These are phyloP conservation scores for Coreoperca whiteheadi DNA, from an alignment of 2,113 vertebrate species.

Conservation along the genomic window DNA sequence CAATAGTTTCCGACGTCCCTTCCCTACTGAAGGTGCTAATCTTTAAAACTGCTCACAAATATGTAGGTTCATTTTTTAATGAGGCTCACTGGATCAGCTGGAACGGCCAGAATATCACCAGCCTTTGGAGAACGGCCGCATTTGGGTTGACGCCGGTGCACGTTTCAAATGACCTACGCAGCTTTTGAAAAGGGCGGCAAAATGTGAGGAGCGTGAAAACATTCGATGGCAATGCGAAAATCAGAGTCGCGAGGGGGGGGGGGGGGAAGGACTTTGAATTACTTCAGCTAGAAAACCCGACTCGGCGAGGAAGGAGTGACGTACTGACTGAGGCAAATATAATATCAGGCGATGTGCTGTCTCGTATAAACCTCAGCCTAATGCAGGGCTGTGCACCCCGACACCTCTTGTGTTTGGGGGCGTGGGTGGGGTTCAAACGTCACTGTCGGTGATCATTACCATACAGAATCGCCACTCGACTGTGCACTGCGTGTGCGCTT, in stretches of 20 bases:
- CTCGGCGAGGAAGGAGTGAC: not conserved
- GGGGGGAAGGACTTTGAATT: not conserved
- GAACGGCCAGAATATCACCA: too few species aligned
- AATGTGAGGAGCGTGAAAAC: too few species aligned
- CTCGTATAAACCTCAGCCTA: not conserved
- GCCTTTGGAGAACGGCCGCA: too few species aligned
- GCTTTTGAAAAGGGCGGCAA: too few species aligned
- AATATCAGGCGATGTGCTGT: not conserved
- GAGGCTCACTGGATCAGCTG: too few species aligned
- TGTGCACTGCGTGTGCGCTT: conserved; percentile 38
- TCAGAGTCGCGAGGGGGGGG: too few species aligned
- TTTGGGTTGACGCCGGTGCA: too few species aligned
- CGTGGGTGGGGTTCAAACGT: not conserved
- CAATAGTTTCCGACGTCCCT: not conserved
- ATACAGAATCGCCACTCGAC: conserved; percentile 11
- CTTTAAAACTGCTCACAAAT: too few species aligned
- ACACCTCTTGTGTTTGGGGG: conserved; percentile 1
- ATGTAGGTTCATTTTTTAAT: too few species aligned
- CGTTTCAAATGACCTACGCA: too few species aligned
- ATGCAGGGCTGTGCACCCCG: conserved; percentile 1
- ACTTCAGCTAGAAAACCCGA: not conserved
- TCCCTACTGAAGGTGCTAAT: too few species aligned
- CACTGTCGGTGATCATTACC: conserved; percentile 46
- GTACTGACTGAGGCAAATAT: not conserved
- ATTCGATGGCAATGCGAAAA: too few species aligned